These are phyloP conservation scores for Acleris laterana DNA, from an alignment of 2,888 invertebrate genomes.

Conservation along the genomic window DNA sequence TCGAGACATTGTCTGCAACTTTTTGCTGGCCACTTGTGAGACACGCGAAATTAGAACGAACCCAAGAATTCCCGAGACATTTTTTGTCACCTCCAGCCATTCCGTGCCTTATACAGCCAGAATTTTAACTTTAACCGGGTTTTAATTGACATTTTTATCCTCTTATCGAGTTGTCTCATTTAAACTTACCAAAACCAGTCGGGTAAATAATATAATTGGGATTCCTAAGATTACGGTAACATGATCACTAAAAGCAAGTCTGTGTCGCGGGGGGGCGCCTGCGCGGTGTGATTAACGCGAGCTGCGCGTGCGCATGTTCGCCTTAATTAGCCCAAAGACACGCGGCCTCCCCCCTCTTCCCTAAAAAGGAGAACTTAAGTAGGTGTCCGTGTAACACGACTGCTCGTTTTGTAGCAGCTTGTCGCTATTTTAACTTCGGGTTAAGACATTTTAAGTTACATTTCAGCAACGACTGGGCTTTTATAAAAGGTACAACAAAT, in stretches of 20 bases:
- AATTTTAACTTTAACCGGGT: slow-evolving; percentile 11
- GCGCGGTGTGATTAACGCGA: slow-evolving; percentile 41
- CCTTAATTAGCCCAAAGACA: slow-evolving; percentile 45
- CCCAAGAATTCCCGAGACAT: slow-evolving; percentile 22
- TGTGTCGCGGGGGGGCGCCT: slow-evolving; percentile 35
- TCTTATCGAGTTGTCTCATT: slow-evolving; percentile 29
- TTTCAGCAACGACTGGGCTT: neutral
- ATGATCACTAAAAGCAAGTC: slow-evolving; percentile 48
- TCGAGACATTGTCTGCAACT: slow-evolving; percentile 27
- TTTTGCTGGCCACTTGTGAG: slow-evolving; percentile 27
- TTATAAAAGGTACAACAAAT: slow-evolving; percentile 41
- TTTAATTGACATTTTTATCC: slow-evolving; percentile 36
- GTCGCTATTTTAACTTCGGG: neutral
- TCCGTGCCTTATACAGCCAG: slow-evolving; percentile 15
- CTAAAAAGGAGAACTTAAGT: slow-evolving; percentile 40
- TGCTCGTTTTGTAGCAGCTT: slow-evolving; percentile 18
- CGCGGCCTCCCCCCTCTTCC: slow-evolving; percentile 36
- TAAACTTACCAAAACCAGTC: slow-evolving; percentile 18
- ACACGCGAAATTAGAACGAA: slow-evolving; percentile 35
- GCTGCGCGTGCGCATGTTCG: slow-evolving; percentile 41
- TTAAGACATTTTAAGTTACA: slow-evolving; percentile 8
- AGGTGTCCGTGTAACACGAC: slow-evolving; percentile 21
- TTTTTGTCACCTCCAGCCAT: slow-evolving; percentile 34
- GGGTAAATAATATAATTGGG: slow-evolving; percentile 58
- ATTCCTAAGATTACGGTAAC: slow-evolving; percentile 77